Conservation (phyloP, 1,140 invertebrate species). For the Rhagoletis zephyria region DNA sequence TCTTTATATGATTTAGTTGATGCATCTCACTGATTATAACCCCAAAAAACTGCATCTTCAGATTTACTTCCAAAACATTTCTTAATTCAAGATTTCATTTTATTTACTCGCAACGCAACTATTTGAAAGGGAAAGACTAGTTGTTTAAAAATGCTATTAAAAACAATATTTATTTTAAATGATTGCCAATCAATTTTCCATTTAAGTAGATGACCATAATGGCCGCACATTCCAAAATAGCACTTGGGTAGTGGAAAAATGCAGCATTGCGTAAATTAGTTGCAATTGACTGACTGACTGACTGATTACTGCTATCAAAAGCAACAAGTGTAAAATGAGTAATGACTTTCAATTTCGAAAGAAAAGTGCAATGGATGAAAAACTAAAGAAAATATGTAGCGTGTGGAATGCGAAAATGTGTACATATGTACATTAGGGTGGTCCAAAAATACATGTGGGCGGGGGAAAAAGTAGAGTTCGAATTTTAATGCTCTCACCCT, state of each 20-base stretch:
- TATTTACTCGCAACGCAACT: too few relatives aligned
- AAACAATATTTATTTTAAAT: not conserved
- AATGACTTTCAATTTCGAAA: slow-evolving; percentile 43
- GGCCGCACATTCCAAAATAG: not conserved
- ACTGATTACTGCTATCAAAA: not conserved
- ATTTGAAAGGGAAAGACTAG: not conserved
- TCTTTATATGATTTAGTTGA: too few relatives aligned
- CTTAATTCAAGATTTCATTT: too few relatives aligned
- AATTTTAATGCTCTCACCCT: too few relatives aligned
- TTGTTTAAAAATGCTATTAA: not conserved
- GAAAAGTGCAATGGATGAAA: not conserved
- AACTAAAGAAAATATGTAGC: too few relatives aligned
- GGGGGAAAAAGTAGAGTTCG: too few relatives aligned
- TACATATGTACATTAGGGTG: too few relatives aligned
- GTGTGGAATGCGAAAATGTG: too few relatives aligned
- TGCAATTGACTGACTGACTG: not conserved
- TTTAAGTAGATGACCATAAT: slow-evolving; percentile 1
- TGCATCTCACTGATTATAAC: too few relatives aligned
- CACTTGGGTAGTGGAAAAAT: not conserved
- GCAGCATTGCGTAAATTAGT: not conserved
- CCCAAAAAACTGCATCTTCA: too few relatives aligned
- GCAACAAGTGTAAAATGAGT: not conserved
- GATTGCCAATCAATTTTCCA: not conserved
- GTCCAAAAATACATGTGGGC: too few relatives aligned
- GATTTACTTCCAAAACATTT: too few relatives aligned